Base-by-base conservation (phyloP, 1,140 invertebrate species). In the Drosophila nannoptera region DNA sequence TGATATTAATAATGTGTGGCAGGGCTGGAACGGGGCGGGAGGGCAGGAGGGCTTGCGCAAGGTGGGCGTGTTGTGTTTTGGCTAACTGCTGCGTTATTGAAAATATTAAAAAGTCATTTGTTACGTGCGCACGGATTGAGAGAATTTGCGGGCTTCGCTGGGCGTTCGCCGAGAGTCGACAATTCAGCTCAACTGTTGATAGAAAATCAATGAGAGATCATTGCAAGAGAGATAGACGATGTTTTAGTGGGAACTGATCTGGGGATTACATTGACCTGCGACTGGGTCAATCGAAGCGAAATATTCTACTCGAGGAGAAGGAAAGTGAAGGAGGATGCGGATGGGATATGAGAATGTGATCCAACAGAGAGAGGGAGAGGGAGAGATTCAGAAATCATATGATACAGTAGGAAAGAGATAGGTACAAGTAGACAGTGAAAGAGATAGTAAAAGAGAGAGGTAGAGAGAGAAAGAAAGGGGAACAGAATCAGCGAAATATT, bases 71-170 rank as follows among this genome's bases (percentile, higher is more conserved):
- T 53, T 65, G 48, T 82, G 74, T 86, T 87, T 78, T 70, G 68
- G 59, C 56, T 69, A 62, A 77, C 54, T 60, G 78, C 52, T 60
- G 64, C 56, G 45, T 80, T 81, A 84, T 87, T 83, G 84, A 87
- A 87, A 84, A 87, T 78, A 87, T 87, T 87, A 87, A 87, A 87
- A 81, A 73, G 60, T 67, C 78, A 87, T 87, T 87, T 81, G 65
- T 87, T 75, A 77, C 59, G 49, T 42, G 50, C 43, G 22, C 53
- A 46, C 52, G 48, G 55, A 58, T 38, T 14, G 14, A 8, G 16
- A n/a, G 45, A 36, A 16, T 7, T 7, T 22, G 42, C 5, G 22
- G 22, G 1, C 3, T 22, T 22, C 22, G 3, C 1, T 22, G 22
- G 22, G 22, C 22, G 3, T 22, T 22, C 22, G 22, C 22, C 1